Percentiles rank a stretch among this genome's conserved stretches.
These are phyloP conservation scores for Oscheius onirici DNA, from an alignment of 2,888 invertebrate genomes.

Conservation along the genomic window DNA sequence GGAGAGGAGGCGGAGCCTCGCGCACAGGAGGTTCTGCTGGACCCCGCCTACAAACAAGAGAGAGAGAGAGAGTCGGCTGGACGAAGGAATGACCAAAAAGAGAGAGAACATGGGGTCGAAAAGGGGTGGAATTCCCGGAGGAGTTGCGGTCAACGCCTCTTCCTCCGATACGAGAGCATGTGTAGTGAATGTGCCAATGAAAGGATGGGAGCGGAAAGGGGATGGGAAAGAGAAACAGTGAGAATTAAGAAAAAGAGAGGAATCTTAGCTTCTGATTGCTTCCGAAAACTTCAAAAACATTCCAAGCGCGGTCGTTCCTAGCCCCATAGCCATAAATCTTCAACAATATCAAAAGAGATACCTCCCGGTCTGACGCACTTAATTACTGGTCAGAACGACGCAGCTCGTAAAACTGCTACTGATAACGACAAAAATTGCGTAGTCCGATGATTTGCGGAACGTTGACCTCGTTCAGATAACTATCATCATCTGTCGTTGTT, in stretches of 20 bases:
- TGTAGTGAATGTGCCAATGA: conserved; percentile 14
- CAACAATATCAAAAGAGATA: too few relatives aligned
- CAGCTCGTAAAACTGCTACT: conserved; percentile 25
- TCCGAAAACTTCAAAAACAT: too few relatives aligned
- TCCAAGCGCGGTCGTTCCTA: neutral
- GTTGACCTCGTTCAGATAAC: conserved; percentile 4
- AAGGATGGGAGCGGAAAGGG: neutral
- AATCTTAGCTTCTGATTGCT: too few relatives aligned
- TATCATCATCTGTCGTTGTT: too few relatives aligned
- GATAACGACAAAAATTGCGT: conserved; percentile 29
- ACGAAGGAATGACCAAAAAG: neutral
- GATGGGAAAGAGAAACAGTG: neutral
- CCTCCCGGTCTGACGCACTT: too few relatives aligned
- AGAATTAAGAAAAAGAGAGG: neutral
- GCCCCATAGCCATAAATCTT: neutral
- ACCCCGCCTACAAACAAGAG: too few relatives aligned
- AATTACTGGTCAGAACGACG: neutral
- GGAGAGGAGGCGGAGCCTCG: neutral
- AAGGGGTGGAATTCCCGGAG: neutral
- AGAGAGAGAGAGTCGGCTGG: too few relatives aligned
- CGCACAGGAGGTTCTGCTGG: too few relatives aligned
- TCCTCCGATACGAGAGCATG: neutral
- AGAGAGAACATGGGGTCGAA: conserved; percentile 9
- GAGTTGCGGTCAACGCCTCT: neutral
- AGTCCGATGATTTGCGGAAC: conserved; percentile 27